phyloP scores from a whole-genome alignment of 2,888 invertebrate species.

The Pteria penguin region DNA sequence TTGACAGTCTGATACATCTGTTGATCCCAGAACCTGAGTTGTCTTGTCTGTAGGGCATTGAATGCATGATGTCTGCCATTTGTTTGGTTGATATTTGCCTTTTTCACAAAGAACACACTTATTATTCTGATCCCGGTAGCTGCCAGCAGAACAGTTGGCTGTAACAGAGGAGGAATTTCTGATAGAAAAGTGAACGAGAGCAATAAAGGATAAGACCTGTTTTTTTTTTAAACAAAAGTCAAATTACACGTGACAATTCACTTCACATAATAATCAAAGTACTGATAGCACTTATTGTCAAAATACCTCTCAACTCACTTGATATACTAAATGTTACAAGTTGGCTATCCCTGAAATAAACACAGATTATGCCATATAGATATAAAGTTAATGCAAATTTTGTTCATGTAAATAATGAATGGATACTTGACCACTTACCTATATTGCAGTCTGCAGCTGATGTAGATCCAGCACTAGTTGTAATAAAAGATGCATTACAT shows the following conservation, averaged over 20 bases:
- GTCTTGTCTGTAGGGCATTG: slow-evolving; percentile 36
- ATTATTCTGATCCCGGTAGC: slow-evolving; percentile 32
- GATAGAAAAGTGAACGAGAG: too few relatives aligned
- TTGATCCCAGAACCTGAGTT: slow-evolving; percentile 7
- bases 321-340: too few relatives aligned
- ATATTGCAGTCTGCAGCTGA: slow-evolving; percentile 43
- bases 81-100: slow-evolving; percentile 43
- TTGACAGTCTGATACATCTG: slow-evolving; percentile 8
- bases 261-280: too few relatives aligned
- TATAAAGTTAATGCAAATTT: not conserved
- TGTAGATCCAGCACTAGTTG: slow-evolving; percentile 33
- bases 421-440: slow-evolving; percentile 43
- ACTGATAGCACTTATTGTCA: too few relatives aligned
- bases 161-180: too few relatives aligned
- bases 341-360: too few relatives aligned
- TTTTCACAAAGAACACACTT: slow-evolving; percentile 48
- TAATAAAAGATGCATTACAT: slow-evolving; percentile 49
- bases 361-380: not conserved
- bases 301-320: too few relatives aligned
- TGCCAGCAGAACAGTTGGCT: slow-evolving; percentile 56
- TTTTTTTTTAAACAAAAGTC: too few relatives aligned
- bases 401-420: not conserved
- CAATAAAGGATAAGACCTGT: too few relatives aligned
- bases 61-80: slow-evolving; percentile 50
- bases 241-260: too few relatives aligned